Conservation (phyloP, 2,888 invertebrate species). For the Lepidochitona cinerea region DNA sequence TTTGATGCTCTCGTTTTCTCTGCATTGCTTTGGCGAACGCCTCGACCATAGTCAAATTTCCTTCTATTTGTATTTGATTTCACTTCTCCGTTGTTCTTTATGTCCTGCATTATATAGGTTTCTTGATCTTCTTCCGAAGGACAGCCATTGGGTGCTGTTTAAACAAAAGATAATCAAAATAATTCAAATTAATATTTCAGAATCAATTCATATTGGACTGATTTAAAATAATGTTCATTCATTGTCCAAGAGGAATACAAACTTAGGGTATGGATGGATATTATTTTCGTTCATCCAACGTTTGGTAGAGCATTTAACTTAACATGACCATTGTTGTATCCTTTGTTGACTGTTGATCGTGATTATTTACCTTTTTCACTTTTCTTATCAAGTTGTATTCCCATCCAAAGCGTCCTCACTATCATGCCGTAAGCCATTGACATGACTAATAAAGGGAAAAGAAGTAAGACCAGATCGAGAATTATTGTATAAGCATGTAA, state of each 20-base stretch:
- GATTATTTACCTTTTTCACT: slow-evolving; percentile 34
- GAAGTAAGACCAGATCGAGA: slow-evolving; percentile 79
- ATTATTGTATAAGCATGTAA: slow-evolving; percentile 82
- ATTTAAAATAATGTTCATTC: no score
- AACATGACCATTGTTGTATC: no score
- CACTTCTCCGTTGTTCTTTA: background rate
- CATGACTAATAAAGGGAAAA: slow-evolving; percentile 85
- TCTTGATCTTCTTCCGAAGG: background rate
- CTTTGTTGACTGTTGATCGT: no score
- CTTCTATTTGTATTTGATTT: background rate
- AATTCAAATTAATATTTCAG: no score
- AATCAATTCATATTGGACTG: no score
- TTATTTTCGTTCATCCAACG: no score
- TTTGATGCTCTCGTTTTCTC: slow-evolving; percentile 81
- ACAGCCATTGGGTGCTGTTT: background rate
- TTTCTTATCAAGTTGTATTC: slow-evolving; percentile 63
- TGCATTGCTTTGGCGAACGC: slow-evolving; percentile 77
- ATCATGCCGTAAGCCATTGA: slow-evolving; percentile 77
- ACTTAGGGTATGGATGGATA: no score
- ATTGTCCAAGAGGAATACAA: no score
- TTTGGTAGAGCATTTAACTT: no score
- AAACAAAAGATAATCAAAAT: background rate
- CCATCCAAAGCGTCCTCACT: slow-evolving; percentile 65
- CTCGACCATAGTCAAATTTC: slow-evolving; percentile 9
- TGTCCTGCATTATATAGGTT: slow-evolving; percentile 1